These are phyloP conservation scores for Notechis scutatus DNA, from an alignment of 2,113 vertebrate species.

Conservation along the genomic window DNA sequence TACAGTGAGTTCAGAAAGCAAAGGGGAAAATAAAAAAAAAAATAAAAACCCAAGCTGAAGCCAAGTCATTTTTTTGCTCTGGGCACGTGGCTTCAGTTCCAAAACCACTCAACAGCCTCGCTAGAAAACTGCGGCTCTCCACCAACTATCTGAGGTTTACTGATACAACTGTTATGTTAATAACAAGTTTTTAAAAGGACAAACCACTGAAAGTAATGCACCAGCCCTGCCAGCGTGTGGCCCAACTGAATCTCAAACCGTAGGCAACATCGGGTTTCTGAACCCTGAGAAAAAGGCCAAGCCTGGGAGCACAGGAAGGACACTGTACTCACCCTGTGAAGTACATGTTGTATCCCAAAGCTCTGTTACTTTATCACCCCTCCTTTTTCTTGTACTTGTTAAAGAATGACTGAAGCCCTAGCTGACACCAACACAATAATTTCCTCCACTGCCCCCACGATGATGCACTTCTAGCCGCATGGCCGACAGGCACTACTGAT, in stretches of 20 bases:
- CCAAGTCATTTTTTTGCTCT: neutral
- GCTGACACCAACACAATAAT: neutral
- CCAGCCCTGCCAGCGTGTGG: neutral
- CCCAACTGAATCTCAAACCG: neutral
- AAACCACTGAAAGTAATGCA: neutral
- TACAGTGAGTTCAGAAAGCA: neutral
- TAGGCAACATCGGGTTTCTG: neutral
- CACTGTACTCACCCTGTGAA: neutral
- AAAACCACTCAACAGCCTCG: neutral
- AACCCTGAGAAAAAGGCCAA: neutral
- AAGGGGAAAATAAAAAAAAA: neutral
- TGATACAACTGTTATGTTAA: neutral
- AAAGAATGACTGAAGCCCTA: neutral
- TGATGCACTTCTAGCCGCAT: neutral
- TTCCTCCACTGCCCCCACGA: neutral
- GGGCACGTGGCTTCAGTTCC: slow-evolving; percentile 29
- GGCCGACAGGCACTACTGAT: neutral
- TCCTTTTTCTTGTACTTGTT: neutral
- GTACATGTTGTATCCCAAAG: neutral
- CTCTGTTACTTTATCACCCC: neutral
- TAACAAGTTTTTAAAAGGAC: neutral
- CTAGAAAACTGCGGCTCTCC: slow-evolving; percentile 23
- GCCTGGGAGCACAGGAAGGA: neutral
- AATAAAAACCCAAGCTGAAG: neutral
- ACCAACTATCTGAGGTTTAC: slow-evolving; percentile 41